Percentiles rank a stretch among this genome's conserved stretches.
phyloP scores from a whole-genome alignment of 1,140 invertebrate genomes.

The Cepaea nemoralis region DNA sequence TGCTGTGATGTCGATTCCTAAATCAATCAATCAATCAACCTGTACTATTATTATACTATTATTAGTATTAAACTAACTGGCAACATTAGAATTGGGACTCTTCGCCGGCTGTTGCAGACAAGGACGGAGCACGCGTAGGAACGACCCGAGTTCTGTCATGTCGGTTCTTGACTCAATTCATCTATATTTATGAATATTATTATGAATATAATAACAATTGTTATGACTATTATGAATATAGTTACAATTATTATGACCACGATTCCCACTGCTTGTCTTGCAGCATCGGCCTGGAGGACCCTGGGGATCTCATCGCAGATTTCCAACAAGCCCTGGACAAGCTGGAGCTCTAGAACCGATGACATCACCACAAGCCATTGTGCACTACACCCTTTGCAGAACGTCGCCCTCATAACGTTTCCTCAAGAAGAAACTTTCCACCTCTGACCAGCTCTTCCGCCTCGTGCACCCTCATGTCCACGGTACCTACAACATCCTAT shows the following conservation, averaged over 20 bases:
- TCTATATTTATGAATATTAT: background rate
- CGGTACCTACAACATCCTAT: too few relatives aligned
- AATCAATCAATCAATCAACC: too few relatives aligned
- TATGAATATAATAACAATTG: background rate
- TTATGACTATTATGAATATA: background rate
- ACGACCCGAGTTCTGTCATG: too few relatives aligned
- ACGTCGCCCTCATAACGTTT: too few relatives aligned
- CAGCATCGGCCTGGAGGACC: constrained; percentile 90
- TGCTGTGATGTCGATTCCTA: too few relatives aligned
- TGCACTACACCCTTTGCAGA: too few relatives aligned
- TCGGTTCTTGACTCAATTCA: background rate
- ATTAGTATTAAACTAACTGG: background rate
- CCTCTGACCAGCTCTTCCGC: too few relatives aligned
- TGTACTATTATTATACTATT: constrained; percentile 1
- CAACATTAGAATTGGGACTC: background rate
- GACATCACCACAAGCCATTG: too few relatives aligned
- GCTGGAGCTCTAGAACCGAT: constrained; percentile 39
- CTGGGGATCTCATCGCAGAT: constrained; percentile 87
- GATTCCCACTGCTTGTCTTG: constrained; percentile 23
- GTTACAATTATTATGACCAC: background rate
- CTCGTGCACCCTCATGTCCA: too few relatives aligned
- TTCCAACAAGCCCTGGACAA: constrained; percentile 81
- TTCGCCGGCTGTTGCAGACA: too few relatives aligned
- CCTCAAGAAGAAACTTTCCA: too few relatives aligned
- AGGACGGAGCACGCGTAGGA: too few relatives aligned